phyloP scores from a whole-genome alignment of 1,140 invertebrate species.

The Watersipora subatra region DNA sequence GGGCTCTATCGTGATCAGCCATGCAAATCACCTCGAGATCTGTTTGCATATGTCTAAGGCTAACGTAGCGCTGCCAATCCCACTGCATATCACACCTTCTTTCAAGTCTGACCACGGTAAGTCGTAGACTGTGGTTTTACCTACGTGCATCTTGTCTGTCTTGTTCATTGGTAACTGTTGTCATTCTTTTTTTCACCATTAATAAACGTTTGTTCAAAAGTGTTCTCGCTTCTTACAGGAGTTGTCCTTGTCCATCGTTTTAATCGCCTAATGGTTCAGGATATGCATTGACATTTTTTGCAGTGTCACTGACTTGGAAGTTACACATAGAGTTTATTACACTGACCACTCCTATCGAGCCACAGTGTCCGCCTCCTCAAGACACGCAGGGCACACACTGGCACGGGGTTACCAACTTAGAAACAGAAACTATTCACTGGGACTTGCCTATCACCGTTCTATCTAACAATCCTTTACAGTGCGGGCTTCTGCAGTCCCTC shows the following conservation, averaged over 20 bases:
- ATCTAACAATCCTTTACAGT: slow-evolving; percentile 67
- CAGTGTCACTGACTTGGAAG: slow-evolving; percentile 74
- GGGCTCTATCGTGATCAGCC: slow-evolving; percentile 45
- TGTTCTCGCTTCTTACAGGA: too few relatives aligned
- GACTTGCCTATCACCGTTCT: slow-evolving; percentile 83
- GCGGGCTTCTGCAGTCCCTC: not conserved
- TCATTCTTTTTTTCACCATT: not conserved
- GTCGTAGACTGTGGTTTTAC: slow-evolving; percentile 8
- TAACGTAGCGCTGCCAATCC: slow-evolving; percentile 79
- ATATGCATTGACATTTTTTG: slow-evolving; percentile 20
- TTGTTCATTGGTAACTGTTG: not conserved
- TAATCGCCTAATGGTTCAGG: too few relatives aligned
- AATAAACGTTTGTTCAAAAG: too few relatives aligned
- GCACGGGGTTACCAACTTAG: slow-evolving; percentile 65
- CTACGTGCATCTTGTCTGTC: not conserved
- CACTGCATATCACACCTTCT: slow-evolving; percentile 78
- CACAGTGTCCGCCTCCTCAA: slow-evolving; percentile 16
- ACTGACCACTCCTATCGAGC: slow-evolving; percentile 20
- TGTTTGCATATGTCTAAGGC: slow-evolving; percentile 74
- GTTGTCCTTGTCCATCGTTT: too few relatives aligned
- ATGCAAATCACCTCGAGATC: slow-evolving; percentile 80
- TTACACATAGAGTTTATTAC: slow-evolving; percentile 96
- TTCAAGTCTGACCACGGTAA: slow-evolving; percentile 72
- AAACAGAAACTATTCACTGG: slow-evolving; percentile 96
- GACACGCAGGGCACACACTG: slow-evolving; percentile 50